phyloP scores from a whole-genome alignment of 2,888 invertebrate species.

The Plutella xylostella region DNA sequence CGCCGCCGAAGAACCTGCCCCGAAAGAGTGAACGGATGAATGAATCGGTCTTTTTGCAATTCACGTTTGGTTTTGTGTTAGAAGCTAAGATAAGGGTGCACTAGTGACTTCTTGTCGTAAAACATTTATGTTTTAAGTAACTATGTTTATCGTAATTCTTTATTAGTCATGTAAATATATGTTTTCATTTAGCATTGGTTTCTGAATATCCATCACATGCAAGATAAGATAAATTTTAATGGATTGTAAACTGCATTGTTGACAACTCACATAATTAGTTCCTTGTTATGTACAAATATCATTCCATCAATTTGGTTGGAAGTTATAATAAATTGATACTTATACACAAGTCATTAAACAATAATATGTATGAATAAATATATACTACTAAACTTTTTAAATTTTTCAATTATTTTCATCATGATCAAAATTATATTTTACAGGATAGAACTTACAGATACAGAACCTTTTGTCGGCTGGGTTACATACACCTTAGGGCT shows the following conservation, averaged over 20 bases:
- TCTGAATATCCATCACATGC: too few relatives aligned
- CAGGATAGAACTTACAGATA: too few relatives aligned
- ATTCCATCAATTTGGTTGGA: not conserved
- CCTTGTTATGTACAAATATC: not conserved
- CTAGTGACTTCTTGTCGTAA: not conserved
- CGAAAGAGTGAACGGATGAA: slow-evolving; percentile 17
- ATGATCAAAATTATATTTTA: too few relatives aligned
- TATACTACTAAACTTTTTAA: too few relatives aligned
- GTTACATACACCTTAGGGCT: too few relatives aligned
- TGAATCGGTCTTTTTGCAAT: too few relatives aligned
- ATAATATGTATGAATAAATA: too few relatives aligned
- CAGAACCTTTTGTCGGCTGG: too few relatives aligned
- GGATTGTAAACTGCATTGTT: not conserved
- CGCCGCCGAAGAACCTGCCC: slow-evolving; percentile 33
- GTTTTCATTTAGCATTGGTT: not conserved
- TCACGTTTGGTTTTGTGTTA: too few relatives aligned
- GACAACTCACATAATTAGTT: not conserved
- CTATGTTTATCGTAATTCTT: not conserved
- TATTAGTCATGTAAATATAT: not conserved
- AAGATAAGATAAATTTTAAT: not conserved
- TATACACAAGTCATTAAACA: too few relatives aligned
- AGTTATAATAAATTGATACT: not conserved
- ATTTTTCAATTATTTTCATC: too few relatives aligned
- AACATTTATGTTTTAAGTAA: not conserved
- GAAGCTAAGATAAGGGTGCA: not conserved